Percentiles rank a stretch among this genome's conserved stretches.
Conservation (phyloP, 2,797 vertebrate species). For the Nannoperca obscura region DNA sequence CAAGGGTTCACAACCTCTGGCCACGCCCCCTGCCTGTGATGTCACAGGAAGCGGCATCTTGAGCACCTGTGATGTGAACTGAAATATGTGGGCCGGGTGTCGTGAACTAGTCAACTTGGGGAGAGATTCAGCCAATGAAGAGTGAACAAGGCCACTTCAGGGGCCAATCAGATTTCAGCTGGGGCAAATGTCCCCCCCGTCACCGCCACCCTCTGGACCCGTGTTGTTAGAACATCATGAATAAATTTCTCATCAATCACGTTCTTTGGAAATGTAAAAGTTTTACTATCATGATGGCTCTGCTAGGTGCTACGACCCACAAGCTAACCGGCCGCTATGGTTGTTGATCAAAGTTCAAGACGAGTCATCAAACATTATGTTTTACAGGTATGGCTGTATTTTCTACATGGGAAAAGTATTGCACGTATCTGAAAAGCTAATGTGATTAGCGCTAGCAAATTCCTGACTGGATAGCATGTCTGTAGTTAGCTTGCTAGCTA, state of each 20-base stretch:
- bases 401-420: too few species aligned
- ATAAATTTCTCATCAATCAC: neutral
- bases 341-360: neutral
- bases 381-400: neutral
- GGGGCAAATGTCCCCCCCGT: too few species aligned
- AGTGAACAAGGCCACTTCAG: too few species aligned
- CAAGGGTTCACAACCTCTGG: neutral
- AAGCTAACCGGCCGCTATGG: too few species aligned
- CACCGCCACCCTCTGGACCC: too few species aligned
- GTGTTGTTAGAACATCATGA: neutral
- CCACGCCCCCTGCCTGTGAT: neutral
- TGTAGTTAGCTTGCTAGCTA: neutral
- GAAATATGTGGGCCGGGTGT: too few species aligned
- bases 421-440: neutral
- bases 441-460: neutral
- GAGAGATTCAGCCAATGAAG: too few species aligned
- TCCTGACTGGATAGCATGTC: neutral
- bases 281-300: too few species aligned
- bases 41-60: neutral
- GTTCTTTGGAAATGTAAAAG: neutral
- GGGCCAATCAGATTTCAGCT: too few species aligned
- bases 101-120: too few species aligned
- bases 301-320: too few species aligned
- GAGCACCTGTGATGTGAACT: neutral
- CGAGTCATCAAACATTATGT: neutral